These are phyloP conservation scores for Hanleya hanleyi DNA, from an alignment of 2,888 invertebrate genomes.

Conservation along the genomic window DNA sequence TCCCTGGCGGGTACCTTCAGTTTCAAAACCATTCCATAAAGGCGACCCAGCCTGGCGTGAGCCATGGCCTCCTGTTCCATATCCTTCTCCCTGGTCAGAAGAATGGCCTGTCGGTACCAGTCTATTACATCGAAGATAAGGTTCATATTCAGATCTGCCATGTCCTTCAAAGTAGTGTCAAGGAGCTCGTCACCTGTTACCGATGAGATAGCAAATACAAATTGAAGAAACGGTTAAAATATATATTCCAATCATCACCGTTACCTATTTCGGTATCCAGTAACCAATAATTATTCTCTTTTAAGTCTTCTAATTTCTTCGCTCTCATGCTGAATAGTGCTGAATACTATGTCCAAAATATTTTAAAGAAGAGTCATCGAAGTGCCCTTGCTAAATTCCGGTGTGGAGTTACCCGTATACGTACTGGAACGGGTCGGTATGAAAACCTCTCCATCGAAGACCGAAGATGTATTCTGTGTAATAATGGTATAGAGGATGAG, in stretches of 20 bases:
- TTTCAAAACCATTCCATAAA: constrained; percentile 17
- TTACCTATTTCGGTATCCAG: no score
- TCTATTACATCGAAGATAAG: constrained; percentile 54
- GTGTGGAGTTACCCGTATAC: no score
- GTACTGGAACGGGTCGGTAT: no score
- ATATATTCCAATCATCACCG: background rate
- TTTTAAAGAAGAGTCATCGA: no score
- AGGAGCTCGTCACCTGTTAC: constrained; percentile 48
- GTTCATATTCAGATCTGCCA: constrained; percentile 51
- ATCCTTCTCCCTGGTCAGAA: constrained; percentile 13
- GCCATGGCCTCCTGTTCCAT: constrained; percentile 21
- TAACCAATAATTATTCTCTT: no score
- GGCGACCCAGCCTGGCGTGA: constrained; percentile 3
- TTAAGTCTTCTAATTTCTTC: no score
- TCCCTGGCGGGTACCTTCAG: constrained; percentile 19
- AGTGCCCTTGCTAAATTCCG: no score
- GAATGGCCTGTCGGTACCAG: constrained; percentile 44
- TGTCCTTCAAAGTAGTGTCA: constrained; percentile 34
- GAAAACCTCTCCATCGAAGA: no score
- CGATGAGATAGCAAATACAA: background rate
- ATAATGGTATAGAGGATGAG: no score
- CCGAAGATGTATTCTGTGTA: no score
- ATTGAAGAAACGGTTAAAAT: background rate
- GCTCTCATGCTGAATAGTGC: no score
- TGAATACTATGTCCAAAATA: no score